Evolutionary conservation across 2,797 vertebrate species (phyloP).

Genomic region (Manis pentadactyla): DNA sequence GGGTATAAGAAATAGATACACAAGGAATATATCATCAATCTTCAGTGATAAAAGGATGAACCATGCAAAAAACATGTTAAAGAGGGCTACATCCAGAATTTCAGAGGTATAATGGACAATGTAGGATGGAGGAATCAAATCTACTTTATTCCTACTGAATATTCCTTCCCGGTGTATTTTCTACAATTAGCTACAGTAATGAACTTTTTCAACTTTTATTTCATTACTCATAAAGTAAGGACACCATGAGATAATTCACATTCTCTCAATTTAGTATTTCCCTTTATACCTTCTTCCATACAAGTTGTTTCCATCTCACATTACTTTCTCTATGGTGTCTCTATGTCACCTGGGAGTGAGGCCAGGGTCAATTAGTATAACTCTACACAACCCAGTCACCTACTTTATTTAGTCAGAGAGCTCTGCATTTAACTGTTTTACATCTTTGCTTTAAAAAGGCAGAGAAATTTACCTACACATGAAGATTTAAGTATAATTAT

Average conservation of each 20-base stretch:
- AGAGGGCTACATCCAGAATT: neutral
- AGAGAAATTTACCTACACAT: neutral
- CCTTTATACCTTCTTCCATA: neutral
- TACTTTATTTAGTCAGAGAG: neutral
- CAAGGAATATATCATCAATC: neutral
- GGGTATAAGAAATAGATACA: neutral
- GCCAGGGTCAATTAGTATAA: neutral
- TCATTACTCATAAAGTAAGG: neutral
- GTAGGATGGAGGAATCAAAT: neutral
- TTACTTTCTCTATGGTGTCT: neutral
- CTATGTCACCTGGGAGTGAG: neutral
- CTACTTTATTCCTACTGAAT: neutral
- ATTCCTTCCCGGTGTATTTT: neutral
- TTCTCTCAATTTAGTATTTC: neutral
- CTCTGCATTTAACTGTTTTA: neutral
- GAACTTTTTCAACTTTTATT: neutral
- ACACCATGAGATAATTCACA: neutral
- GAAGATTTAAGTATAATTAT: neutral
- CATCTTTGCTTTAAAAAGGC: neutral
- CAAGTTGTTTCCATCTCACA: neutral
- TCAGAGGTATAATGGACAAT: neutral
- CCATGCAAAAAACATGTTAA: neutral
- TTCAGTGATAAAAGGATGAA: neutral
- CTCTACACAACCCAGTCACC: neutral
- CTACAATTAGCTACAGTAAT: neutral